phyloP scores from a whole-genome alignment of 2,797 vertebrate species.

The Hephaestus fuliginosus region DNA sequence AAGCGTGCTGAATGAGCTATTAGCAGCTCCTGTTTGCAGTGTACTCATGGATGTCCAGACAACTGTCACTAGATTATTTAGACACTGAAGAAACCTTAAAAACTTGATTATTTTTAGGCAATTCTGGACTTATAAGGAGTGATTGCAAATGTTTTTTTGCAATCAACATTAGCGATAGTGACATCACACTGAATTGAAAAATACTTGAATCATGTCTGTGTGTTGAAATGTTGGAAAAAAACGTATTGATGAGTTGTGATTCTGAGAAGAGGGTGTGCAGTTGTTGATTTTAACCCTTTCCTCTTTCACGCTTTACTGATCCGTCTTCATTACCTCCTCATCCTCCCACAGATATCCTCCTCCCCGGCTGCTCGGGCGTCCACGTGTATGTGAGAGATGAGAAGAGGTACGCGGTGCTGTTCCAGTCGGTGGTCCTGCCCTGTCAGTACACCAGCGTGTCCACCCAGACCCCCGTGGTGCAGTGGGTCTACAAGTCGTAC shows the following conservation, averaged over 20 bases:
- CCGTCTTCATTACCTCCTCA: constrained; percentile 11
- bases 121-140: neutral
- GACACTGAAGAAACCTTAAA: neutral
- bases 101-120: neutral
- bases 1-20: neutral
- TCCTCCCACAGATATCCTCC: constrained; percentile 65
- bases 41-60: neutral
- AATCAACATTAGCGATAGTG: neutral
- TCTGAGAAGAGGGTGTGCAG: neutral
- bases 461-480: constrained; percentile 90
- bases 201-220: neutral
- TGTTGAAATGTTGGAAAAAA: neutral
- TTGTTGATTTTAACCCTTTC: neutral
- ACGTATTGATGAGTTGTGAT: neutral
- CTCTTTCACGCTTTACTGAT: constrained; percentile 23
- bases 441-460: constrained; percentile 93
- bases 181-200: neutral
- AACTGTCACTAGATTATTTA: neutral
- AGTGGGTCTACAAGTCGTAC: constrained; percentile 96
- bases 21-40: neutral
- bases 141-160: neutral
- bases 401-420: constrained; percentile 91
- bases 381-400: constrained; percentile 90
- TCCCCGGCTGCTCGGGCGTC: constrained; percentile 78
- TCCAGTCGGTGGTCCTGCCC: constrained; percentile 92